A percentile compares a stretch with the other conserved stretches of the same genome.
Conservation (phyloP, 2,888 invertebrate species). For the Drosophila eohydei region DNA sequence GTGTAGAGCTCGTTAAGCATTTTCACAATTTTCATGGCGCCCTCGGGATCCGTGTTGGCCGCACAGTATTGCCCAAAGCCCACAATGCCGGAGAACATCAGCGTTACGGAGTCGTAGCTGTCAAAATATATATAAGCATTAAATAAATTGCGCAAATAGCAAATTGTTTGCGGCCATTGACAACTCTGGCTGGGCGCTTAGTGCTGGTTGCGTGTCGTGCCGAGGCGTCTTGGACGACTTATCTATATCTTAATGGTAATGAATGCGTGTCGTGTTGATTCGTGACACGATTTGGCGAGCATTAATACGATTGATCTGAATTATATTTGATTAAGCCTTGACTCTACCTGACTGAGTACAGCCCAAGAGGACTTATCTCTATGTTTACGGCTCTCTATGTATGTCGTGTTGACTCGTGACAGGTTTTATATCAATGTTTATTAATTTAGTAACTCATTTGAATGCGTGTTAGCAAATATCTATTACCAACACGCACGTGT, state of each 20-base stretch:
- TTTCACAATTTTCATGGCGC: slow-evolving; percentile 98
- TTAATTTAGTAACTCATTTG: neutral
- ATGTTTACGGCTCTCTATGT: neutral
- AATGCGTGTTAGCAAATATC: slow-evolving; percentile 1
- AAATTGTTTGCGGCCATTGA: slow-evolving; percentile 44
- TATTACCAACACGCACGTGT: neutral
- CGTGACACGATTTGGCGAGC: neutral
- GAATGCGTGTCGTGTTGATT: neutral
- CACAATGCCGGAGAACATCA: slow-evolving; percentile 97
- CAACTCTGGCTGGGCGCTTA: neutral
- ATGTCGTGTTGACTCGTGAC: neutral
- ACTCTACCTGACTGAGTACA: neutral
- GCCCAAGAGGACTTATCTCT: neutral
- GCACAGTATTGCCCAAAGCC: slow-evolving; percentile 97
- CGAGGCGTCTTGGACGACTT: too few species aligned
- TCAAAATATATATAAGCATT: slow-evolving; percentile 57
- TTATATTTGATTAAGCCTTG: neutral
- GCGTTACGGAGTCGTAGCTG: slow-evolving; percentile 95
- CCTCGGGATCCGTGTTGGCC: slow-evolving; percentile 94
- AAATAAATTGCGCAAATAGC: slow-evolving; percentile 59
- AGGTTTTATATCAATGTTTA: neutral
- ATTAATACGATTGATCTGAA: neutral
- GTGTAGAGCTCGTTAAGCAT: slow-evolving; percentile 97
- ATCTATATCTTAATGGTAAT: neutral
- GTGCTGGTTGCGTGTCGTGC: neutral